phyloP scores from a whole-genome alignment of 2,113 vertebrate species.

The Anas platyrhynchos region DNA sequence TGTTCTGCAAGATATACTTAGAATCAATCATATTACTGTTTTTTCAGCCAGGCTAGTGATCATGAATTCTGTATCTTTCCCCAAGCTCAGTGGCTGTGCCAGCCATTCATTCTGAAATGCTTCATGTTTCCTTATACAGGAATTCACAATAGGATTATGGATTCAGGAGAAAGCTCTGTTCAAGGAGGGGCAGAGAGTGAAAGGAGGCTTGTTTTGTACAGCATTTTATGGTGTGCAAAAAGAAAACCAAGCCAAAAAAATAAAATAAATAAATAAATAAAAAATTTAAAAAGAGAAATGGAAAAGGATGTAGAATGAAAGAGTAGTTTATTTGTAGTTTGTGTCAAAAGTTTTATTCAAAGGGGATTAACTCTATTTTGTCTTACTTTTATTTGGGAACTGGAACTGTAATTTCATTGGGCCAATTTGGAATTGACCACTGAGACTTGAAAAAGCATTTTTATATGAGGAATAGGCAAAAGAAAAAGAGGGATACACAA shows the following conservation, averaged over 20 bases:
- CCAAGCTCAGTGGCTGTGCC: background rate
- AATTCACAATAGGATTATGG: background rate
- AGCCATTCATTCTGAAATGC: conserved; percentile 4
- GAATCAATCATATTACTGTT: conserved; percentile 40
- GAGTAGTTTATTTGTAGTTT: background rate
- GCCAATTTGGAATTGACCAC: background rate
- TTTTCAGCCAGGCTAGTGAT: conserved; percentile 14
- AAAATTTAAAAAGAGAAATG: background rate
- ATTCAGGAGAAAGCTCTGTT: background rate
- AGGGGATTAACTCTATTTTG: background rate
- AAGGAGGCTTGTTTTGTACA: background rate
- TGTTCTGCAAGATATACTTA: conserved; percentile 53
- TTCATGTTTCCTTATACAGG: background rate
- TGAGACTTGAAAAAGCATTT: background rate
- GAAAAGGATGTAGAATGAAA: background rate
- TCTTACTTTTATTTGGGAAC: background rate
- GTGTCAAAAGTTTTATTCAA: background rate
- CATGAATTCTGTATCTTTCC: conserved; percentile 29
- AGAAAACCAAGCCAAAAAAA: background rate
- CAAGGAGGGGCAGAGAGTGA: background rate
- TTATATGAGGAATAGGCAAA: background rate
- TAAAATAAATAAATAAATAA: background rate
- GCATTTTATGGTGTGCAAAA: background rate
- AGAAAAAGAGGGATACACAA: background rate
- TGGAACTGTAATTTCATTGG: background rate